Evolutionary conservation across 2,888 invertebrate species (phyloP).

Genomic region (Eucriotettix oculatus): DNA sequence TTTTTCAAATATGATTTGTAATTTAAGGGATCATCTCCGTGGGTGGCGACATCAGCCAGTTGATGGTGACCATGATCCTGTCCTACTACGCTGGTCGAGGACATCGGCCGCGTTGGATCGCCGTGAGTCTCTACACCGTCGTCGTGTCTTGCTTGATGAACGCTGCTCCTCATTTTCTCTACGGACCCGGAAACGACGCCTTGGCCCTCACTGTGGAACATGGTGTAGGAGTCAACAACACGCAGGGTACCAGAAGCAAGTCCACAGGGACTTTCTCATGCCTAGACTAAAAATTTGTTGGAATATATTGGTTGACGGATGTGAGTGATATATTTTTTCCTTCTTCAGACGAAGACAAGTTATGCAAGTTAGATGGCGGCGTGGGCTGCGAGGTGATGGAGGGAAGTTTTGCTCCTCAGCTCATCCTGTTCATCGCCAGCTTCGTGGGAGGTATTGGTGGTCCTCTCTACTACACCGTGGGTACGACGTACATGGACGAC

Average conservation of each 20-base stretch:
- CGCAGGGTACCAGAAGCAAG: slow-evolving; percentile 20
- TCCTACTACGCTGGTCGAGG: slow-evolving; percentile 54
- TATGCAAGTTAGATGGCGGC: slow-evolving; percentile 28
- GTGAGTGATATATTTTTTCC: too few relatives aligned
- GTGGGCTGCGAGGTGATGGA: slow-evolving; percentile 32
- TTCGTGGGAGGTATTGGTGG: slow-evolving; percentile 55
- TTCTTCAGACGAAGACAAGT: slow-evolving; percentile 13
- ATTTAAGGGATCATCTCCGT: slow-evolving; percentile 52
- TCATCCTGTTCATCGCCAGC: slow-evolving; percentile 47
- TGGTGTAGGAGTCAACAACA: slow-evolving; percentile 26
- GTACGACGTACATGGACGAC: slow-evolving; percentile 58
- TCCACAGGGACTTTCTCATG: background rate
- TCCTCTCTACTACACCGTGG: slow-evolving; percentile 48
- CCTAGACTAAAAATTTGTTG: too few relatives aligned
- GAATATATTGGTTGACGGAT: too few relatives aligned
- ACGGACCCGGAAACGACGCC: slow-evolving; percentile 50
- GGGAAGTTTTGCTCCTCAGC: slow-evolving; percentile 41
- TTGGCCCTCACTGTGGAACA: slow-evolving; percentile 41
- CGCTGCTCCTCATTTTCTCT: slow-evolving; percentile 48
- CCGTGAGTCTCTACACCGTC: slow-evolving; percentile 39
- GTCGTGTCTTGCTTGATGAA: slow-evolving; percentile 48
- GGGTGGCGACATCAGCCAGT: slow-evolving; percentile 56
- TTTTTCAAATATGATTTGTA: too few relatives aligned
- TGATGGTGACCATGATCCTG: slow-evolving; percentile 45
- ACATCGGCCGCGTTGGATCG: slow-evolving; percentile 57